phyloP scores from a whole-genome alignment of 2,113 vertebrate species.

The Strix aluco region DNA sequence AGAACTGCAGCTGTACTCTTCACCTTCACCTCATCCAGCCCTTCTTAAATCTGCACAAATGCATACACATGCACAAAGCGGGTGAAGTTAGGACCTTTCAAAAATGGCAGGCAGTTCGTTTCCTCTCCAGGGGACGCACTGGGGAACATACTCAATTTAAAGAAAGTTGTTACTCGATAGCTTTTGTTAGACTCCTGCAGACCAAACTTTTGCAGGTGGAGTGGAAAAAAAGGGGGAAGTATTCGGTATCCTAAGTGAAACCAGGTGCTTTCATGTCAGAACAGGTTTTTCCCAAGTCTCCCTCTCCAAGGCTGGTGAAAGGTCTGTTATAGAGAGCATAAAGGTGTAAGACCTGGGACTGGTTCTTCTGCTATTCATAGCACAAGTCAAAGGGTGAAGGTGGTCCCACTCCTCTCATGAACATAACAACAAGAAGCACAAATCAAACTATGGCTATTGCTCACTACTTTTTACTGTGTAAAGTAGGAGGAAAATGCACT shows the following conservation, averaged over 20 bases:
- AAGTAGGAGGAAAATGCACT: background rate
- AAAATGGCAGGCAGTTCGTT: background rate
- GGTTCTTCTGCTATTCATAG: background rate
- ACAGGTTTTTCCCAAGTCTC: background rate
- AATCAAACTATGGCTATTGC: rapidly evolving
- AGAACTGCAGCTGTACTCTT: background rate
- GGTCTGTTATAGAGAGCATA: background rate
- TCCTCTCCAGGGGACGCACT: background rate
- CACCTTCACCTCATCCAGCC: background rate
- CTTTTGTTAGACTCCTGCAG: background rate
- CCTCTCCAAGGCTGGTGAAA: background rate
- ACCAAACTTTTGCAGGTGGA: background rate
- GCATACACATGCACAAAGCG: rapidly evolving
- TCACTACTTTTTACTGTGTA: background rate
- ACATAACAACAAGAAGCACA: background rate
- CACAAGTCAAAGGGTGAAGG: background rate
- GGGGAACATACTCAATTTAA: background rate
- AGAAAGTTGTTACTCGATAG: rapidly evolving
- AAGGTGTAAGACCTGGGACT: background rate
- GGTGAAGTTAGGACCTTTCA: background rate
- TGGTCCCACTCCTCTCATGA: background rate
- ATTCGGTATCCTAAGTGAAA: background rate
- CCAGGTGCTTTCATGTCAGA: background rate
- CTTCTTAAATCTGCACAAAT: rapidly evolving
- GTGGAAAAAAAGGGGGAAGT: too few relatives aligned